phyloP scores from a whole-genome alignment of 2,888 invertebrate genomes.

The Zygothrica quintamaculata region DNA sequence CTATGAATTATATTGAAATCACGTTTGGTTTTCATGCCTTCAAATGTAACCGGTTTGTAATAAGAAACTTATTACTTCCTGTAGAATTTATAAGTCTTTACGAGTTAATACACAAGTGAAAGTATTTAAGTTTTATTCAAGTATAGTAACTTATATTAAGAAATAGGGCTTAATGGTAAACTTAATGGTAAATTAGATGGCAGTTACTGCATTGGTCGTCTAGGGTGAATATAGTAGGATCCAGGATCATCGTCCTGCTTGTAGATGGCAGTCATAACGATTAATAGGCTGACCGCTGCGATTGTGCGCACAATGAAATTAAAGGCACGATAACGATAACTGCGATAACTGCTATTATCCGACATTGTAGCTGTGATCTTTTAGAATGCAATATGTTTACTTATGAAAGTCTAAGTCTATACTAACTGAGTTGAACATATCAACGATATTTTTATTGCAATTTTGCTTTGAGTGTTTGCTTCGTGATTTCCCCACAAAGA shows the following conservation, averaged over 20 bases:
- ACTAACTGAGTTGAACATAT: not conserved
- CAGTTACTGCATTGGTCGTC: constrained; percentile 49
- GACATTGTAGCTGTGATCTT: constrained; percentile 38
- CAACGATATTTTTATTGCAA: not conserved
- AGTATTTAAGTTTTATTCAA: no score
- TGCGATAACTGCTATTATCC: constrained; percentile 13
- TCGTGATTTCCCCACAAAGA: not conserved
- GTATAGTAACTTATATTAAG: no score
- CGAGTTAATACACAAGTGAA: no score
- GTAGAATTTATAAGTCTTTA: no score
- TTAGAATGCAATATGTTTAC: not conserved
- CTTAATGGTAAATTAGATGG: not conserved
- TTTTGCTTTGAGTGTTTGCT: not conserved
- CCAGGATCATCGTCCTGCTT: constrained; percentile 47
- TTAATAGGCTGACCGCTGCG: constrained; percentile 36
- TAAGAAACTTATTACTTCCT: no score
- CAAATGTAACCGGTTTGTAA: no score
- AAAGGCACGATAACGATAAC: constrained; percentile 19
- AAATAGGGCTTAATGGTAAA: no score
- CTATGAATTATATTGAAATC: no score
- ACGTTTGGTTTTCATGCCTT: no score
- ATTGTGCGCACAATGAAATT: constrained; percentile 30
- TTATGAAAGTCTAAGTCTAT: not conserved
- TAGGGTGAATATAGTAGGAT: constrained; percentile 62
- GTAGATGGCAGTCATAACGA: constrained; percentile 60